These are phyloP conservation scores for Thyatira batis DNA, from an alignment of 2,888 invertebrate genomes.

Conservation along the genomic window DNA sequence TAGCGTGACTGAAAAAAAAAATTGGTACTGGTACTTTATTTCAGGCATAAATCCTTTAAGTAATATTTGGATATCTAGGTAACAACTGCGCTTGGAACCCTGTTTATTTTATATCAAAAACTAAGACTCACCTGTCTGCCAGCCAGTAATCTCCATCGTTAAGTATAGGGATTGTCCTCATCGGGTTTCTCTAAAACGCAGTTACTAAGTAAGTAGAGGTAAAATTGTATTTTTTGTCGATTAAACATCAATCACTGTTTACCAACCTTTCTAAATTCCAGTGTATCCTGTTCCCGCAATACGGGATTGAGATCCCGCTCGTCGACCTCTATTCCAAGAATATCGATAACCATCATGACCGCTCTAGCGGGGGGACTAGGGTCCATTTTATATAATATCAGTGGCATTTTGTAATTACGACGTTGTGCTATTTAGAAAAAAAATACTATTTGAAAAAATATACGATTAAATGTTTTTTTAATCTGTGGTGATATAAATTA, in stretches of 20 bases:
- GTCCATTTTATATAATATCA: constrained; percentile 55
- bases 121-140: constrained; percentile 59
- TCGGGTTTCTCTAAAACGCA: constrained; percentile 69
- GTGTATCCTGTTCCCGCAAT: constrained; percentile 61
- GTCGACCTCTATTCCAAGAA: constrained; percentile 53
- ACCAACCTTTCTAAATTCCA: constrained; percentile 56
- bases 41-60: neutral
- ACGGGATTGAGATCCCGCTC: constrained; percentile 56
- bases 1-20: constrained; percentile 62
- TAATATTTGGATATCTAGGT: neutral
- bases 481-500: too few relatives aligned
- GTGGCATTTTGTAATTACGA: constrained; percentile 22
- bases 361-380: constrained; percentile 69
- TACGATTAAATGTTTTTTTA: too few relatives aligned
- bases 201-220: neutral
- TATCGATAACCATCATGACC: constrained; percentile 63
- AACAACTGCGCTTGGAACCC: neutral
- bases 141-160: constrained; percentile 64
- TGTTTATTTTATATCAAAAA: neutral
- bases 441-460: neutral
- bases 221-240: neutral
- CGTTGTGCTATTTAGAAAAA: constrained; percentile 16
- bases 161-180: constrained; percentile 65
- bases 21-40: neutral
- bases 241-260: too few relatives aligned